Percentiles rank a stretch among this genome's conserved stretches.
phyloP scores from a whole-genome alignment of 2,888 invertebrate species.

The Galerucella pusilla region DNA sequence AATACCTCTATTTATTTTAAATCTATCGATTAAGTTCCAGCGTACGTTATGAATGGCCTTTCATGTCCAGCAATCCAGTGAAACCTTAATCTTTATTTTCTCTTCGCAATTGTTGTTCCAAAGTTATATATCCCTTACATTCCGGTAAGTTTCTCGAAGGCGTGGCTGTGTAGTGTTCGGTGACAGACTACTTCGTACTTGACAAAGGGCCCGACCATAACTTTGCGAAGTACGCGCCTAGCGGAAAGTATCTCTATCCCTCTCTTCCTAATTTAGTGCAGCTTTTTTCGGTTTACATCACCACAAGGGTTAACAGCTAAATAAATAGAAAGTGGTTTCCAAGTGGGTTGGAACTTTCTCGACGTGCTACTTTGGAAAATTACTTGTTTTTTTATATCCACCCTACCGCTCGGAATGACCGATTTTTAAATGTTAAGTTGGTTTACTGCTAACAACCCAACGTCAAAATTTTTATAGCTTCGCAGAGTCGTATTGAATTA shows the following conservation, averaged over 20 bases:
- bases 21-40: background rate
- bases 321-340: slow-evolving; percentile 36
- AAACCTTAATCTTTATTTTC: slow-evolving; percentile 27
- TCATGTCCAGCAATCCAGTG: slow-evolving; percentile 23
- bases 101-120: slow-evolving; percentile 17
- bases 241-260: slow-evolving; percentile 23
- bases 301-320: slow-evolving; percentile 32
- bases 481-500: background rate
- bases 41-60: slow-evolving; percentile 23
- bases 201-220: slow-evolving; percentile 55
- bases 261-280: slow-evolving; percentile 38
- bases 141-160: slow-evolving; percentile 40
- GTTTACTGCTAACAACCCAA: background rate
- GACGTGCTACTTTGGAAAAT: slow-evolving; percentile 29
- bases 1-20: background rate
- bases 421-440: background rate
- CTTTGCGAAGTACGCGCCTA: slow-evolving; percentile 52
- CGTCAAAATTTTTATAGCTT: background rate
- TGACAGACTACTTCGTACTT: slow-evolving; percentile 58
- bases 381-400: slow-evolving; percentile 22
- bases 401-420: slow-evolving; percentile 1
- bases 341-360: slow-evolving; percentile 30
- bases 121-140: slow-evolving; percentile 37
- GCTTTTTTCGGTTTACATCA: slow-evolving; percentile 35
- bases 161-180: slow-evolving; percentile 42